Base-by-base conservation (phyloP, 2,888 invertebrate genomes). In the Parnassius orleans region DNA sequence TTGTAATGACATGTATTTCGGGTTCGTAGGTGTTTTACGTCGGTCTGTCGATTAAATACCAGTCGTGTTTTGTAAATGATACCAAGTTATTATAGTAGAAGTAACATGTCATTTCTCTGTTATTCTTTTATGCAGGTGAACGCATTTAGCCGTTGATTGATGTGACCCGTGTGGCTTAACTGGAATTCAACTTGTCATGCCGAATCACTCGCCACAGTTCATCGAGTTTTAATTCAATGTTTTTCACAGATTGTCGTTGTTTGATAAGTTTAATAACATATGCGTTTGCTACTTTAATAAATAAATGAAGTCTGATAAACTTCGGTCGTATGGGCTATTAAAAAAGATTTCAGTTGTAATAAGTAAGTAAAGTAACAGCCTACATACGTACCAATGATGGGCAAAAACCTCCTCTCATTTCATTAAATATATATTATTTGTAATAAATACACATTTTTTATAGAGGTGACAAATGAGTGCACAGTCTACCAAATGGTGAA, bases 141-240 rank as follows among this genome's bases (percentile, higher is more conserved):
- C 53, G 58, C 57, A 61, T 61, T 66, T 61, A 57, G 54, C 57
- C 42, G 60, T 63, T 65, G 70, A 71, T 71, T 71, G 69, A 68
- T 67, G 70, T 67, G 71, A 70, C 66, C 68, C 69, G 65, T 69
- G 77, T 9, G 12, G 79, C 78, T 81, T 80, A 80, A 78, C 71
- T 76, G 69, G 74, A 72, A 76, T 78, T 77, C 76, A 78, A 78
- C 77, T 75, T 79, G 78, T 80, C 76, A 79, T 76, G 72, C 75
- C 69, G 69, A 76, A 78, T 80, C 81, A 80, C 75, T 80, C 72
- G 76, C 68, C 72, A 77, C 78, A 78, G 79, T 77, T 80, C 84
- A 81, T 71, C 69, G 76, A 73, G 72, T 76, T 83, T 85, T 80
- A 81, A 83, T 82, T 80, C 76, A 71, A 72, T 72, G 74, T 79